These are phyloP conservation scores for Hemiprocne comata DNA, from an alignment of 2,113 vertebrate genomes.

Conservation along the genomic window DNA sequence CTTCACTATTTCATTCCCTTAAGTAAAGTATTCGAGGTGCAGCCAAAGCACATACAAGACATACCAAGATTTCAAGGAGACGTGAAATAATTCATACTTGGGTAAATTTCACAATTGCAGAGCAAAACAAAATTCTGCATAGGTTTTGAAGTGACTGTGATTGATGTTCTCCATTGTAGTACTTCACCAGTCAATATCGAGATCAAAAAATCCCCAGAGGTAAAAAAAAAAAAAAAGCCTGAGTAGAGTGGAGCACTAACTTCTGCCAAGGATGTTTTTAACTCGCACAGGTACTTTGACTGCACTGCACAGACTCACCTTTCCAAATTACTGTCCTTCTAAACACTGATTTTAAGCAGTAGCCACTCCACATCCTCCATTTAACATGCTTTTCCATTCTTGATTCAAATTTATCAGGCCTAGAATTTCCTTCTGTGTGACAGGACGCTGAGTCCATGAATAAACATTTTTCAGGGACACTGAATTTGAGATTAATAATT, in stretches of 20 bases:
- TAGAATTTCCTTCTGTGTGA: neutral
- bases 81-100: neutral
- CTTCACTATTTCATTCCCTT: neutral
- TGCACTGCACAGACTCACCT: neutral
- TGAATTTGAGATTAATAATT: neutral
- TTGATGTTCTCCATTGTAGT: neutral
- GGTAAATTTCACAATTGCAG: neutral
- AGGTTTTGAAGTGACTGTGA: neutral
- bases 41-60: neutral
- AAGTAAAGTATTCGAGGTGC: neutral
- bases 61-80: neutral
- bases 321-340: neutral
- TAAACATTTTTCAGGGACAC: neutral
- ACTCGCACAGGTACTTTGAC: accelerated
- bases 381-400: neutral
- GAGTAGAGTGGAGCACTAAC: neutral
- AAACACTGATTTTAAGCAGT: neutral
- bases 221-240: neutral
- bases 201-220: neutral
- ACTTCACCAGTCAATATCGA: neutral
- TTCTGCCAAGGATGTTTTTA: neutral
- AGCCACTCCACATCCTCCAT: neutral
- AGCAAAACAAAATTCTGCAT: neutral
- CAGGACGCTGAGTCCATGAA: neutral
- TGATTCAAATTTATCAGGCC: neutral